These are phyloP conservation scores for Montipora capitata DNA, from an alignment of 92 coral and sea anemone species.

Conservation along the genomic window DNA sequence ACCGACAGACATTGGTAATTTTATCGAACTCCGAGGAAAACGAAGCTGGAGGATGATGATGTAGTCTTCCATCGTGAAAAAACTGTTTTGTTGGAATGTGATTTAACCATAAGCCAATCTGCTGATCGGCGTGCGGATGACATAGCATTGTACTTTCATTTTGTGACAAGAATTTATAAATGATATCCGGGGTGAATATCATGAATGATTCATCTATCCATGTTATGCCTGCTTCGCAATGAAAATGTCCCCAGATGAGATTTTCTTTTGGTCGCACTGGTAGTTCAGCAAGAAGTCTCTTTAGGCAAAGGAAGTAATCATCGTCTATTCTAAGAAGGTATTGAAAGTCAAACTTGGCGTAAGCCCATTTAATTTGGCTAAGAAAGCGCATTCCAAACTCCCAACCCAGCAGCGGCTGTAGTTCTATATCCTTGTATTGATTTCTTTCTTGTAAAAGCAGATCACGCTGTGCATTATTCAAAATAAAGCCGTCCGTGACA, in stretches of 20 bases:
- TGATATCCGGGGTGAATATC: constrained; percentile 43
- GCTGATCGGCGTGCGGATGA: constrained; percentile 49
- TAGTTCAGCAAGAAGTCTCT: constrained; percentile 9
- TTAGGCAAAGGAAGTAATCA: constrained; percentile 61
- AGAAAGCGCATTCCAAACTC: constrained; percentile 70
- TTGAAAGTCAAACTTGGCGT: constrained; percentile 34
- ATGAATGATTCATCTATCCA: constrained; percentile 60
- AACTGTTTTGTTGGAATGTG: background rate
- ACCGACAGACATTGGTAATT: constrained; percentile 39
- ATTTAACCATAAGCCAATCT: constrained; percentile 18
- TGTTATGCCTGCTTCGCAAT: background rate
- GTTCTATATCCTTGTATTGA: constrained; percentile 45
- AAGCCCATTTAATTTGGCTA: constrained; percentile 58
- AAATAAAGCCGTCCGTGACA: constrained; percentile 60
- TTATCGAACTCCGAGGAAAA: constrained; percentile 6
- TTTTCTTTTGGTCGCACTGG: constrained; percentile 46
- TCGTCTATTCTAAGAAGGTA: constrained; percentile 35
- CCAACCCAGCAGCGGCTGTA: constrained; percentile 60
- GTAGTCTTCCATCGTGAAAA: background rate
- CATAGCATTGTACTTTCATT: constrained; percentile 41
- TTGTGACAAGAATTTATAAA: constrained; percentile 42
- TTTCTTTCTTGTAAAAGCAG: constrained; percentile 11
- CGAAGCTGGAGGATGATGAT: background rate
- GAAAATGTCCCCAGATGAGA: constrained; percentile 58
- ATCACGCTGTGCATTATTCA: background rate